Evolutionary conservation across 2,888 invertebrate genomes (phyloP), one percentile per base, ranked within the genome.

Genomic region (Aquatica leii): DNA sequence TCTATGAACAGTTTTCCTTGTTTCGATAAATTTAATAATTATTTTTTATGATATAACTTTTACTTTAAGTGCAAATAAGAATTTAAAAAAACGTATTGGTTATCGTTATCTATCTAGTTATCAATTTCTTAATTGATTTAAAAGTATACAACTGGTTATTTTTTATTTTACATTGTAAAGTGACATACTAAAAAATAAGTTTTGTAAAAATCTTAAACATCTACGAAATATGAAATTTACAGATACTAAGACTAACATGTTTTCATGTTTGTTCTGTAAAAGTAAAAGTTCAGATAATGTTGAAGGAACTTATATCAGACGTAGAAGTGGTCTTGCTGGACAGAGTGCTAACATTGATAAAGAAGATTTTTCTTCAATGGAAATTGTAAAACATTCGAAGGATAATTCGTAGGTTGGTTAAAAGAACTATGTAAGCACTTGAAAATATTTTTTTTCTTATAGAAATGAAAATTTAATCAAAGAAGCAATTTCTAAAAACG

Each of bases 391-490:
- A 43, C 31, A 61, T 20, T 6, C 43, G 8, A 61, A 61, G 31
- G 12, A 34, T 18, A n/a, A 57, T 35, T 21, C 52, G 62, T 58
- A 48, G 52, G 52, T 17, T 48, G 14, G 2, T 31, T 31, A 21
- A n/a, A 12, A 50, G 8, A 21, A n/a, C n/a, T n/a, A n/a, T n/a
- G n/a, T n/a, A n/a, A n/a, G n/a, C n/a, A n/a, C n/a, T n/a, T n/a
- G n/a, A n/a, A n/a, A n/a, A n/a, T n/a, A n/a, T n/a, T n/a, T n/a
- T 15, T 14, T 14, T 56, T 50, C 60, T 76, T 76, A 24, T 59
- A 82, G 82, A 12, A 78, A 78, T 49, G 76, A 76, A 67, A 62
- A 69, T 24, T 59, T 75, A 17, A 79, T 82, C 46, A 73, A 72
- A 51, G 61, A 68, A 8, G 80, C 81, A 1, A 72, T 82, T 24